A percentile compares a stretch with the other conserved stretches of the same genome.
These are phyloP conservation scores for Lottia scabra DNA, from an alignment of 2,888 invertebrate species.

Conservation along the genomic window DNA sequence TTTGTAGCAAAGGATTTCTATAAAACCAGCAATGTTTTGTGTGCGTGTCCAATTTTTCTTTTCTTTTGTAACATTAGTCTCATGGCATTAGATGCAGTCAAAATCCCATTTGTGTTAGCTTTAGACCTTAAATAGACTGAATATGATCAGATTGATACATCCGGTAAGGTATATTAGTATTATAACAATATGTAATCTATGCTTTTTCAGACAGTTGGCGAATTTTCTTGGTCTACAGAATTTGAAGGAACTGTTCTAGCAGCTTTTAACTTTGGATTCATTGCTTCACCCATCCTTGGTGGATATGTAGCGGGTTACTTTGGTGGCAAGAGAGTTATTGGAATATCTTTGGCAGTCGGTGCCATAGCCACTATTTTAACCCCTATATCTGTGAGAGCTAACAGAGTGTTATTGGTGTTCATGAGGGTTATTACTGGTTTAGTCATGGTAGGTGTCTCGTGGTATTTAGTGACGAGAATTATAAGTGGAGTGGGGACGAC, in stretches of 20 bases:
- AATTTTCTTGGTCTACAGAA: constrained; percentile 49
- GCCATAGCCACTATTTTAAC: constrained; percentile 86
- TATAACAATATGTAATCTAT: no score
- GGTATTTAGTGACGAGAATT: no score
- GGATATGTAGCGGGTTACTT: constrained; percentile 79
- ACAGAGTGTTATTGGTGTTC: constrained; percentile 78
- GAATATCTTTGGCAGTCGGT: constrained; percentile 83
- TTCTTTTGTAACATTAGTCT: no score
- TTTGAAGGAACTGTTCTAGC: constrained; percentile 50
- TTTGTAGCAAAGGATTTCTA: no score
- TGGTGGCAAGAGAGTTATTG: constrained; percentile 87
- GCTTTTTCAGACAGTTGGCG: background rate
- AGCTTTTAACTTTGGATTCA: constrained; percentile 63
- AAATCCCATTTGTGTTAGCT: no score
- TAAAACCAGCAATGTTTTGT: no score
- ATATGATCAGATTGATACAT: no score
- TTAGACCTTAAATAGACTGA: no score
- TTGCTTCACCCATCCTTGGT: constrained; percentile 55
- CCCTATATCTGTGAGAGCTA: constrained; percentile 80
- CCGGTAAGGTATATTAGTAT: no score
- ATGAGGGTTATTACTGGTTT: constrained; percentile 83
- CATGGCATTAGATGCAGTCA: no score
- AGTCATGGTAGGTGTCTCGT: constrained; percentile 76
- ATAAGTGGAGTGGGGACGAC: no score
- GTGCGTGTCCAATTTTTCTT: no score